phyloP scores from a whole-genome alignment of 2,888 invertebrate genomes.

The Hirtodrosophila duncani region DNA sequence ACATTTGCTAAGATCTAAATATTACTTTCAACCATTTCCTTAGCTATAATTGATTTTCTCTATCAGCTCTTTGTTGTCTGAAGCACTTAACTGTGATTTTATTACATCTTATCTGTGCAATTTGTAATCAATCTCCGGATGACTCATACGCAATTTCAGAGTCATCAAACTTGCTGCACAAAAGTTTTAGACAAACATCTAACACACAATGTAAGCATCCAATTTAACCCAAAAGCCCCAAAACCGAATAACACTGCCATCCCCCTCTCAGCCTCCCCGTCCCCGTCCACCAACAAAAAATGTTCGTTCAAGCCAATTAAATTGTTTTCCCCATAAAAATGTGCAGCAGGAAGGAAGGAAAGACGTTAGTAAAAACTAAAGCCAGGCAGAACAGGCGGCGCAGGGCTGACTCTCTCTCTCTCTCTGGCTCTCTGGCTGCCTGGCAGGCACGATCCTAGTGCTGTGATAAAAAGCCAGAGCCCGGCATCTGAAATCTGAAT shows the following conservation, averaged over 20 bases:
- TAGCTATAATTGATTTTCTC: no score
- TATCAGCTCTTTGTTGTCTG: no score
- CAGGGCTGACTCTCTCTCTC: no score
- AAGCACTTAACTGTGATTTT: no score
- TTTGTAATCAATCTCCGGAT: conserved; percentile 52
- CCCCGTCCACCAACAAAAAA: conserved; percentile 11
- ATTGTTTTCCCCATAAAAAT: conserved; percentile 64
- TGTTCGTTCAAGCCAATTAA: conserved; percentile 58
- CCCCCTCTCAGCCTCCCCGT: no score
- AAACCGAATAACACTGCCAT: not conserved
- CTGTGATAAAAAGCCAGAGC: conserved; percentile 48
- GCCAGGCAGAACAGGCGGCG: no score
- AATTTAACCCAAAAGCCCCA: not conserved
- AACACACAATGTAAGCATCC: conserved; percentile 1
- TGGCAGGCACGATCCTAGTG: conserved; percentile 44
- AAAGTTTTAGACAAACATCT: conserved; percentile 38
- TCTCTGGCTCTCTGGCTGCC: no score
- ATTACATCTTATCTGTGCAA: conserved; percentile 33
- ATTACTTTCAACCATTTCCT: no score
- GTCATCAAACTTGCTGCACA: conserved; percentile 43
- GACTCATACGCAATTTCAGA: conserved; percentile 58
- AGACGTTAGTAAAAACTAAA: conserved; percentile 24
- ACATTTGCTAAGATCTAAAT: no score
- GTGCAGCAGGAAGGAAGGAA: conserved; percentile 39
- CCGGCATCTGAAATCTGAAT: no score